A percentile compares a stretch with the other conserved stretches of the same genome.
Evolutionary conservation across 2,113 vertebrate genomes (phyloP).

Genomic region (Caloenas nicobarica): DNA sequence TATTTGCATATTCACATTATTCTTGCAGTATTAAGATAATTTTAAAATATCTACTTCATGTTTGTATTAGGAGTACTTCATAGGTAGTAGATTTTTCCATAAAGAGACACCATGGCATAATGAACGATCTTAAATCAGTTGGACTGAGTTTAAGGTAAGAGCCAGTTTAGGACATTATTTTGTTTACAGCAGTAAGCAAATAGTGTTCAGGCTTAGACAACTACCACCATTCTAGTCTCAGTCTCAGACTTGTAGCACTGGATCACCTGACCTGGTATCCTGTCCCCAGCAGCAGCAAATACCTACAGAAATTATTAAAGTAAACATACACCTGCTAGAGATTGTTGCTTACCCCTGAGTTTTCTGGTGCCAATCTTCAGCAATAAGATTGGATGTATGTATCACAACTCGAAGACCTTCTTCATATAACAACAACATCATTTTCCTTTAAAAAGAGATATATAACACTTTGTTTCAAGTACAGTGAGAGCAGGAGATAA

Average conservation of each 20-base stretch:
- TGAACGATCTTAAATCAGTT: background rate
- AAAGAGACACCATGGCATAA: background rate
- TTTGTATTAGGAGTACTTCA: background rate
- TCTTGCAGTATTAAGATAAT: background rate
- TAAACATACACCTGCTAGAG: background rate
- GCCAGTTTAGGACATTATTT: background rate
- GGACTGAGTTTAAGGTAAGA: background rate
- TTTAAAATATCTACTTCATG: background rate
- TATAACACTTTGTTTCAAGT: background rate
- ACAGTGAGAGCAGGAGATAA: background rate
- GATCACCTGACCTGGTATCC: background rate
- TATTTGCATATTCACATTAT: background rate
- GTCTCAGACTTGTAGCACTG: background rate
- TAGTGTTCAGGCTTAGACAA: background rate
- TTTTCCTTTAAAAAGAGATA: conserved; percentile 81
- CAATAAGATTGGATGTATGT: conserved; percentile 94
- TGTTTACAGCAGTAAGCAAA: background rate
- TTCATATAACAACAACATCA: conserved; percentile 95
- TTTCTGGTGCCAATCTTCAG: conserved; percentile 96
- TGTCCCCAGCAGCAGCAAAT: background rate
- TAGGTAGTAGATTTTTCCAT: background rate
- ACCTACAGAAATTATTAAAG: background rate
- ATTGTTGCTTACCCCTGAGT: conserved; percentile 87
- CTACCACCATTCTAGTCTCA: background rate
- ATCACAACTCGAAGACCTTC: conserved; percentile 96